phyloP scores from a whole-genome alignment of 2,797 vertebrate species.

The Falco columbarius region DNA sequence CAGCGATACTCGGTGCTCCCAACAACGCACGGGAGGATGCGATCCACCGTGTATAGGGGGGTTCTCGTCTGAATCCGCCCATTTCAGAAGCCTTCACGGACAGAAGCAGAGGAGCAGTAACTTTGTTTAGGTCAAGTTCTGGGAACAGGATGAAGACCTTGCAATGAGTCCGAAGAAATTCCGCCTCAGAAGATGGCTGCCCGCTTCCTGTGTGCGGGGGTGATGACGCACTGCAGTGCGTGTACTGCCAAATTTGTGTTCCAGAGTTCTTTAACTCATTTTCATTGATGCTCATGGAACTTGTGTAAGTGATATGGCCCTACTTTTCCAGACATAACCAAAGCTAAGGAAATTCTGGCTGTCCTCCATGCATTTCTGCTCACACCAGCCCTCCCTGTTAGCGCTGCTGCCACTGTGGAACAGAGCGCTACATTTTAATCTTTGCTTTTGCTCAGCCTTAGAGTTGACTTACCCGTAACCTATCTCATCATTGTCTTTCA shows the following conservation, averaged over 20 bases:
- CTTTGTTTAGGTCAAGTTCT: conserved; percentile 57
- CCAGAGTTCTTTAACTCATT: background rate
- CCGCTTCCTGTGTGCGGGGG: background rate
- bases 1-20: background rate
- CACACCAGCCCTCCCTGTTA: background rate
- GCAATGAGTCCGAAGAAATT: conserved; percentile 18
- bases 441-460: background rate
- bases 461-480: background rate
- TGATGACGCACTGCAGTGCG: background rate
- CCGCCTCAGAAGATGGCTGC: background rate
- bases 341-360: background rate
- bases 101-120: background rate
- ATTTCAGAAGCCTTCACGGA: background rate
- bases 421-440: background rate
- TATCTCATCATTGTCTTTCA: background rate
- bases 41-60: background rate
- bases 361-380: background rate
- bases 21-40: background rate
- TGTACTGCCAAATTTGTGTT: conserved; percentile 45
- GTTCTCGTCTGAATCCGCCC: background rate
- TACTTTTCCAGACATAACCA: background rate
- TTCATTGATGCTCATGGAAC: background rate
- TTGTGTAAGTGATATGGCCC: background rate
- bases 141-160: conserved; percentile 42
- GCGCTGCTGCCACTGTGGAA: background rate